Evolutionary conservation across 2,113 vertebrate genomes (phyloP).

Genomic region (Pollimyrus isidori): DNA sequence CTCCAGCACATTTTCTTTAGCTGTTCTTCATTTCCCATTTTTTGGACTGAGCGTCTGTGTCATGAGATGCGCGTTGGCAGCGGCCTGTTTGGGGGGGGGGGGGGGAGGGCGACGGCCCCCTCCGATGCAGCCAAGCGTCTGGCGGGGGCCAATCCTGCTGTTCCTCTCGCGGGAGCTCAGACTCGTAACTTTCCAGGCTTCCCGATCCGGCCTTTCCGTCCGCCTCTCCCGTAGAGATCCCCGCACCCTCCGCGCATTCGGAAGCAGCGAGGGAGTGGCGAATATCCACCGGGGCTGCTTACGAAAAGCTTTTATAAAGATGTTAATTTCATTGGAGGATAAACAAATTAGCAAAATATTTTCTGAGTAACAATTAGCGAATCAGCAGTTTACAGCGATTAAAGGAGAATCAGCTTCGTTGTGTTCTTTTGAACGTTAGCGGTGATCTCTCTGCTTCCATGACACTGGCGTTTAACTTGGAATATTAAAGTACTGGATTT

Average conservation of each 20-base stretch:
- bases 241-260: neutral
- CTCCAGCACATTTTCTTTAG: slow-evolving; percentile 41
- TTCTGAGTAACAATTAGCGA: neutral
- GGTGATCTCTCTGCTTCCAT: neutral
- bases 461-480: neutral
- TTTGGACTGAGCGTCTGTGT: slow-evolving; percentile 41
- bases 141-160: neutral
- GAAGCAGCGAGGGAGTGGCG: neutral
- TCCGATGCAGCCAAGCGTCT: slow-evolving; percentile 22
- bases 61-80: slow-evolving; percentile 6
- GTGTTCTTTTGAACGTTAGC: neutral
- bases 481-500: neutral
- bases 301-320: neutral
- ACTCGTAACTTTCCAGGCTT: neutral
- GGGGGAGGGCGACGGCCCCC: neutral
- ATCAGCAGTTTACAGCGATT: neutral
- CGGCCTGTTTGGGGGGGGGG: slow-evolving; percentile 38
- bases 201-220: neutral
- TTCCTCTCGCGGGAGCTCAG: neutral
- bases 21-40: slow-evolving; percentile 32
- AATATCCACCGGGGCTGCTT: too few relatives aligned
- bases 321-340: neutral
- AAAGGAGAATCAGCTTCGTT: neutral
- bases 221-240: neutral
- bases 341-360: neutral